Conservation (phyloP, 2,113 vertebrate species). For the Phalacrocorax pelagicus region DNA sequence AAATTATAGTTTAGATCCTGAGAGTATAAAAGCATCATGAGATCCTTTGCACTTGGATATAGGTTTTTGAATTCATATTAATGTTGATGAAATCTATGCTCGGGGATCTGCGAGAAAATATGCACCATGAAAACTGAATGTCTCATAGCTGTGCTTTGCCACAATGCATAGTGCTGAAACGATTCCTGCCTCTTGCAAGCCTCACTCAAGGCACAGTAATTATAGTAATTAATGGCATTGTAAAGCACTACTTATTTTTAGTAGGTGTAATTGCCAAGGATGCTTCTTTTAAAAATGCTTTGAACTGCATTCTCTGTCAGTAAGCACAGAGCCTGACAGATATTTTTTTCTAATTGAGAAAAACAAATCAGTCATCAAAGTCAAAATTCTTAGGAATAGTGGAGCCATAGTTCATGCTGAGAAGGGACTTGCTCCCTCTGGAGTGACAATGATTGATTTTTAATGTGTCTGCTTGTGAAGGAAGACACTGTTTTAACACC, state of each 20-base stretch:
- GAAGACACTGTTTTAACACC: constrained; percentile 4
- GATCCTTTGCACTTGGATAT: background rate
- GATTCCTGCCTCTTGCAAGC: background rate
- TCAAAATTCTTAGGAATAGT: background rate
- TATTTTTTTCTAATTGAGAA: constrained; percentile 4
- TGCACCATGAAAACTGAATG: background rate
- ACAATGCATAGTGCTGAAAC: background rate
- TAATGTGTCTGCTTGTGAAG: background rate
- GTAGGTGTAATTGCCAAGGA: constrained; percentile 39
- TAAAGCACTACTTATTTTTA: constrained; percentile 50
- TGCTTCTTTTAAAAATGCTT: constrained; percentile 38
- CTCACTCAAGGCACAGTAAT: constrained; percentile 14
- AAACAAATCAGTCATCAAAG: constrained; percentile 28
- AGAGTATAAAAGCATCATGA: background rate
- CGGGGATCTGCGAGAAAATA: background rate
- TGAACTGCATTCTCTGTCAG: constrained; percentile 23
- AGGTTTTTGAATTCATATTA: constrained; percentile 3
- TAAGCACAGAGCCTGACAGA: background rate
- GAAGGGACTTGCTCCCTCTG: background rate
- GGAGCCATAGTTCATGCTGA: background rate
- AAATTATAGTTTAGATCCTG: constrained; percentile 37
- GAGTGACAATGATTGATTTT: background rate
- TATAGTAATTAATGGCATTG: constrained; percentile 46
- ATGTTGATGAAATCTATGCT: background rate
- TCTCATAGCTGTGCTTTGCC: background rate